Base-by-base conservation (phyloP, 2,888 invertebrate species). In the Mimachlamys varia region DNA sequence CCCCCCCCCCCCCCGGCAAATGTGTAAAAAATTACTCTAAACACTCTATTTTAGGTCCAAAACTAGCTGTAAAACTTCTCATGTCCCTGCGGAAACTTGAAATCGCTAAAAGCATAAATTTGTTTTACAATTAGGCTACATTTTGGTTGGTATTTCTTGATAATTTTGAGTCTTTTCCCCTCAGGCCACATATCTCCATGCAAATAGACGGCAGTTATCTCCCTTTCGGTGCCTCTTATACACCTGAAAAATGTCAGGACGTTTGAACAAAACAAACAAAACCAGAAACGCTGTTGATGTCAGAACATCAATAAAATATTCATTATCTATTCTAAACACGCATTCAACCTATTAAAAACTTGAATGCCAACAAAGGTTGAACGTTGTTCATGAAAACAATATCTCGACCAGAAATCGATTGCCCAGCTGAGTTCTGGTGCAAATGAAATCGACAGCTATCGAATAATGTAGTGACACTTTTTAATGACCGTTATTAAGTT, bases 301-400 rank as follows among this genome's bases (percentile, higher is more conserved):
- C 76, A 76, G 76, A 27, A 27, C 33, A 3, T 76, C 76, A 27
- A 76, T 76, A 27, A 76, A 76, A 76, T 33, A 76, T 76, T 76
- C 76, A 76, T 76, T 76, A 76, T 76, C 33, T 76, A 76, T 76
- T 27, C 76, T 76, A 76, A 27, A 76, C 76, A 76, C 27, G 76
- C 76, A 76, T 76, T 76, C 62, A 62, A 1, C 62, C 62, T 22
- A 22, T 76, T 76, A 76, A 76, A 76, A 76, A 76, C 13, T 76
- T 76, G 76, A 33, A 76, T 33, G 22, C 76, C 27, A 33, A 76
- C 76, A 76, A 76, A 76, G 15, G 76, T 5, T 33, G 33, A 33
- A 76, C 7, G 76, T 33, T 13, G 10, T 33, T 27, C 12, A 33
- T 76, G 76, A 33, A 76, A 76, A 76, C 76, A 76, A 62, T 62